Percentiles rank a stretch among this genome's conserved stretches.
phyloP scores from a whole-genome alignment of 2,113 vertebrate species.

The Acinonyx jubatus region DNA sequence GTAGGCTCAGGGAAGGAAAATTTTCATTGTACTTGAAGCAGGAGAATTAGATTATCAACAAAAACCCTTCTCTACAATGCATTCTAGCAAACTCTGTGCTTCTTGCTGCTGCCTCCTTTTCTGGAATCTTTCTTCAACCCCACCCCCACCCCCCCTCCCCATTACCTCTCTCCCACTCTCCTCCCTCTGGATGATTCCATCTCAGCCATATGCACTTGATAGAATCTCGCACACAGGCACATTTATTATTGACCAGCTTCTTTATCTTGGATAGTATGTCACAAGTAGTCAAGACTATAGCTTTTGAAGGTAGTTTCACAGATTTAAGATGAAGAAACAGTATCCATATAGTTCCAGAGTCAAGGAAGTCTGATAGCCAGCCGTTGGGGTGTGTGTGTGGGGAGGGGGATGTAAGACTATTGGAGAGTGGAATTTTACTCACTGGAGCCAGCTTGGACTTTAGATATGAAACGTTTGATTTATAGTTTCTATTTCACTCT shows the following conservation, averaged over 20 bases:
- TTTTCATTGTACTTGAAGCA: not conserved
- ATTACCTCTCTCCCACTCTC: not conserved
- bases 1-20: not conserved
- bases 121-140: not conserved
- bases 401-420: not conserved
- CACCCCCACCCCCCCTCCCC: fast-evolving
- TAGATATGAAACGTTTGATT: slow-evolving; percentile 77
- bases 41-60: not conserved
- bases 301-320: slow-evolving; percentile 55
- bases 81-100: not conserved
- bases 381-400: not conserved
- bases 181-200: not conserved
- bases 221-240: not conserved
- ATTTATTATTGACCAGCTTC: slow-evolving; percentile 58
- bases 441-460: slow-evolving; percentile 51
- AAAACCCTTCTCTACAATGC: not conserved
- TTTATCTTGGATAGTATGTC: slow-evolving; percentile 60
- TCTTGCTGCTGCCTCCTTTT: not conserved
- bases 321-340: slow-evolving; percentile 72
- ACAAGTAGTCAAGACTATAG: slow-evolving; percentile 53
- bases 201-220: not conserved
- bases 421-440: slow-evolving; percentile 67
- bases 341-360: slow-evolving; percentile 26
- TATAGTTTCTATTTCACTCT: slow-evolving; percentile 77
- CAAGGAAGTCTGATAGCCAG: slow-evolving; percentile 39